phyloP scores from a whole-genome alignment of 1,140 invertebrate genomes.

The Chionoecetes opilio region DNA sequence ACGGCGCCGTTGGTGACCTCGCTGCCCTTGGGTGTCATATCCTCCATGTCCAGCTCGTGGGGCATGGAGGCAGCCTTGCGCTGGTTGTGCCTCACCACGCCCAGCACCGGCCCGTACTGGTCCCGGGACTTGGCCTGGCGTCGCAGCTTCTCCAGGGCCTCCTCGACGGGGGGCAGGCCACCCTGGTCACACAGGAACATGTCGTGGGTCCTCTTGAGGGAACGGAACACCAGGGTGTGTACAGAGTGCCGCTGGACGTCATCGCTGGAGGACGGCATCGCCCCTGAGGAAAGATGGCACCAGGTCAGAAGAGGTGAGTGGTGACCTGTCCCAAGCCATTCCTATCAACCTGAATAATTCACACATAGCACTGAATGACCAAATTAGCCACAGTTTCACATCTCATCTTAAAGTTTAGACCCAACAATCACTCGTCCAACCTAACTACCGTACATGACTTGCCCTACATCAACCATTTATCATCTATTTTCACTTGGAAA shows the following conservation, averaged over 20 bases:
- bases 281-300: background rate
- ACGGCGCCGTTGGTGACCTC: conserved; percentile 41
- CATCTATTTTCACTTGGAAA: no score
- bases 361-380: no score
- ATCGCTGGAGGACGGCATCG: conserved; percentile 83
- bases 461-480: no score
- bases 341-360: no score
- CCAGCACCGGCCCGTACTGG: conserved; percentile 94
- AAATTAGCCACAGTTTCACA: no score
- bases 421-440: no score
- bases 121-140: conserved; percentile 91
- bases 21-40: background rate
- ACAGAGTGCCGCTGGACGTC: conserved; percentile 98
- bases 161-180: conserved; percentile 92
- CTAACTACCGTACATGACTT: no score
- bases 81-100: conserved; percentile 85
- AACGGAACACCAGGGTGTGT: conserved; percentile 98
- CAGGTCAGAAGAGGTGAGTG: no score
- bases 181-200: conserved; percentile 97
- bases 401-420: no score
- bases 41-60: conserved; percentile 27
- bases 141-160: conserved; percentile 82
- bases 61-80: conserved; percentile 55
- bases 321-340: no score
- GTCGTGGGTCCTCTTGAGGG: conserved; percentile 98